Conservation (phyloP, 2,888 invertebrate genomes). For the Pyrrhopygopsis socrates region DNA sequence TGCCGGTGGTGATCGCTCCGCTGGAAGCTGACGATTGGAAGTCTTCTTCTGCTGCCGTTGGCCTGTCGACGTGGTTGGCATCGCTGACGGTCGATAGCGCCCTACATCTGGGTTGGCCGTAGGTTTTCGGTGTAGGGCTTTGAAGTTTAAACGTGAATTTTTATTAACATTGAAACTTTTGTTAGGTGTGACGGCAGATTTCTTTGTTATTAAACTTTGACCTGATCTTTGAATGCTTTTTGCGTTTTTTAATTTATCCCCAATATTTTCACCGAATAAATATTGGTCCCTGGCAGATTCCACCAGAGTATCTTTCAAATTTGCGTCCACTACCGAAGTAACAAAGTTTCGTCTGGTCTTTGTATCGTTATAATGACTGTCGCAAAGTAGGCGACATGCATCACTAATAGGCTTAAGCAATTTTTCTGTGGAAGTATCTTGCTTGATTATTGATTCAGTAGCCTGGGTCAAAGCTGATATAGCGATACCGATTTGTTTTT, state of each 20-base stretch:
- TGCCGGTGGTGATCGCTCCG: too few relatives aligned
- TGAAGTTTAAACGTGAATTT: constrained; percentile 15
- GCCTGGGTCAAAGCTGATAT: not conserved
- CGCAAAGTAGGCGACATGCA: constrained; percentile 14
- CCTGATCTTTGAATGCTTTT: constrained; percentile 16
- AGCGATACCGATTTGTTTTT: not conserved
- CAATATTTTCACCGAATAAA: constrained; percentile 19
- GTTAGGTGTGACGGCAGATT: too few relatives aligned
- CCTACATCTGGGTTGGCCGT: too few relatives aligned
- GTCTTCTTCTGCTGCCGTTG: not conserved
- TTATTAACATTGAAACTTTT: not conserved
- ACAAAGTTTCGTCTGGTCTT: constrained; percentile 2
- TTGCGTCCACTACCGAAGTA: not conserved
- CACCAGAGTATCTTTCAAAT: not conserved
- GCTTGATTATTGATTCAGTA: not conserved
- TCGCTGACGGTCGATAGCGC: too few relatives aligned
- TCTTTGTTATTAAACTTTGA: too few relatives aligned
- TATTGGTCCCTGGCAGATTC: not conserved
- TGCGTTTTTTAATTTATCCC: constrained; percentile 1
- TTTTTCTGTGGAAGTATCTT: not conserved
- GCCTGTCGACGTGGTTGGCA: too few relatives aligned
- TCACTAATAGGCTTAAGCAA: constrained; percentile 19
- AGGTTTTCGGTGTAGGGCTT: not conserved
- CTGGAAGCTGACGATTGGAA: too few relatives aligned
- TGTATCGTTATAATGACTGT: constrained; percentile 6